Evolutionary conservation across 1,140 invertebrate species (phyloP).

Genomic region (Harpegnathos saltator): DNA sequence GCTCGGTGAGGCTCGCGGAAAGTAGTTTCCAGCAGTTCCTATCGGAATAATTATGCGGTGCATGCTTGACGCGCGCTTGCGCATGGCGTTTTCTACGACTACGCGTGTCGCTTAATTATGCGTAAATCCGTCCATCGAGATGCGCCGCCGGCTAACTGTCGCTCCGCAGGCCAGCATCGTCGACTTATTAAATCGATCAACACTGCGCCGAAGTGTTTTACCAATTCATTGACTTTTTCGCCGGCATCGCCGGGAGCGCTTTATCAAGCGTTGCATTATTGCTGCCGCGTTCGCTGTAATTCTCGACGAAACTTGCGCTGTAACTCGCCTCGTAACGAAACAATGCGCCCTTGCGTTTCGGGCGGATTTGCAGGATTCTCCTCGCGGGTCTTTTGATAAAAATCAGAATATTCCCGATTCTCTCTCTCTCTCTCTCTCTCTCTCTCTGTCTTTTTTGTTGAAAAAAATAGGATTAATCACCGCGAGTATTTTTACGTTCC

Average conservation of each 20-base stretch:
- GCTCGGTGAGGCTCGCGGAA: too few relatives aligned
- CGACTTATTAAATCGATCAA: constrained; percentile 36
- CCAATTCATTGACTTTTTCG: constrained; percentile 35
- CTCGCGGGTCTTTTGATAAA: too few relatives aligned
- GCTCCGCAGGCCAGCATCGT: not conserved
- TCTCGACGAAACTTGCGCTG: constrained; percentile 41
- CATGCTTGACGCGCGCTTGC: constrained; percentile 7
- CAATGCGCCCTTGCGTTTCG: not conserved
- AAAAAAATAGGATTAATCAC: too few relatives aligned
- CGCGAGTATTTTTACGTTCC: too few relatives aligned
- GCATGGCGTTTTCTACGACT: not conserved
- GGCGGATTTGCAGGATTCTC: not conserved
- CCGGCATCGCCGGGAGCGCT: constrained; percentile 7
- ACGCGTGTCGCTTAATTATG: constrained; percentile 46
- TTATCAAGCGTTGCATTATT: constrained; percentile 42
- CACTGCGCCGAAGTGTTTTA: constrained; percentile 23
- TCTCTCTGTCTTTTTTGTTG: too few relatives aligned
- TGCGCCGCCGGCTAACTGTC: not conserved
- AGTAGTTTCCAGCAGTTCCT: constrained; percentile 46
- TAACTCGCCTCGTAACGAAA: constrained; percentile 1
- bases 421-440: too few relatives aligned
- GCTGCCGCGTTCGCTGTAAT: not conserved
- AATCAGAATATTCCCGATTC: too few relatives aligned
- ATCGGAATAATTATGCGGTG: constrained; percentile 58
- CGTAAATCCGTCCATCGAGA: constrained; percentile 9